Evolutionary conservation across 1,140 invertebrate species (phyloP), one percentile per base, ranked within the genome.

Genomic region (Sycophila sp.): DNA sequence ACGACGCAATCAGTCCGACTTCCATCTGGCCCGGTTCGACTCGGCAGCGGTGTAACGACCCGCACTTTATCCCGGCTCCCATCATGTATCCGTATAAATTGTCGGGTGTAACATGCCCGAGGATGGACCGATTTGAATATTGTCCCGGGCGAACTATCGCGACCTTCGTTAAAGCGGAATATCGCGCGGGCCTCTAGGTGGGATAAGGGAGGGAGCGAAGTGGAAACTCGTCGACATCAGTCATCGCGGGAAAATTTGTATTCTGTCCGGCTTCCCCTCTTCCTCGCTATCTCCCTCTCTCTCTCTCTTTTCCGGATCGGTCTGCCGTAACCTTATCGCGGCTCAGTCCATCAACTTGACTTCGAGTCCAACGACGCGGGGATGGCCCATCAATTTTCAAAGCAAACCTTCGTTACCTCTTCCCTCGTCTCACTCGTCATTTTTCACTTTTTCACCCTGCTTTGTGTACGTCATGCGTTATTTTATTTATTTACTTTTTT

Each of bases 341-440:
- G 71, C 69, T 77, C 77, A 76, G 78, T 77, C 78, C 77, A 81
- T 81, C 80, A 80, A 80, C 75, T 80, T 78, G 75, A 78, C 78
- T 81, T 75, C 58, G 55, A 71, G 74, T 73, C 72, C 75, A 70
- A 71, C 75, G 73, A 69, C 67, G 65, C 73, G 73, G 74, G 65
- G 71, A 72, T 76, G 67, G 73, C 63, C 75, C 77, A 82, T 81
- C 78, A 82, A 81, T 82, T 82, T 78, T 59, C 63, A 72, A 73
- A 68, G 69, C 40, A 56, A 22, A 69, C 47, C 7, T 34, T n/a
- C n/a, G n/a, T n/a, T n/a, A n/a, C n/a, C n/a, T n/a, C n/a, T n/a
- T n/a, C n/a, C n/a, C n/a, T n/a, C n/a, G n/a, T n/a, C n/a, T n/a
- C n/a, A n/a, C n/a, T n/a, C n/a, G n/a, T n/a, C n/a, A n/a, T n/a